Evolutionary conservation across 2,797 vertebrate species (phyloP).

Genomic region (Buceros bicornis): DNA sequence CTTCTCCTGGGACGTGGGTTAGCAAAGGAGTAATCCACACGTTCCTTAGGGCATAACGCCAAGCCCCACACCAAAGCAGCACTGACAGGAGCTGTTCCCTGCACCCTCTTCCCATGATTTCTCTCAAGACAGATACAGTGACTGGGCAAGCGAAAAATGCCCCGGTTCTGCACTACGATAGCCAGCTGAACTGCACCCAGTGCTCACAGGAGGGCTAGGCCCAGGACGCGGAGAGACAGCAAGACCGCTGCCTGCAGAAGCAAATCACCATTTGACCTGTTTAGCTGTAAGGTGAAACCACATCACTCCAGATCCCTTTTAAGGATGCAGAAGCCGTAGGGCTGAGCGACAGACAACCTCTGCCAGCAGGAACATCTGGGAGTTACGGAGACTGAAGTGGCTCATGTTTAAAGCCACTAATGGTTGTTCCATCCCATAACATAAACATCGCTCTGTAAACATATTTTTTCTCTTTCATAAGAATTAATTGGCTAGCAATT

Average conservation of each 20-base stretch:
- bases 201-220: not conserved
- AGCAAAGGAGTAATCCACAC: not conserved
- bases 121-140: not conserved
- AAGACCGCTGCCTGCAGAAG: not conserved
- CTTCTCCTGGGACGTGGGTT: not conserved
- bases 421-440: not conserved
- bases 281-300: not conserved
- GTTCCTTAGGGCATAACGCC: not conserved
- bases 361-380: conserved; percentile 32
- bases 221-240: not conserved
- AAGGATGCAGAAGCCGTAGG: not conserved
- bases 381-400: not conserved
- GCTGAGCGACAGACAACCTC: not conserved
- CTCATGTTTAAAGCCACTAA: conserved; percentile 47
- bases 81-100: not conserved
- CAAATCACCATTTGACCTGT: not conserved
- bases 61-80: not conserved
- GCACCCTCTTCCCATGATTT: not conserved
- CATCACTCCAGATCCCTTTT: not conserved
- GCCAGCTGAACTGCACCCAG: not conserved
- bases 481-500: conserved; percentile 17
- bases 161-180: not conserved
- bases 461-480: conserved; percentile 44
- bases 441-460: conserved; percentile 47
- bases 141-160: not conserved